These are phyloP conservation scores for Mercenaria mercenaria DNA, from an alignment of 1,140 invertebrate species.

Conservation along the genomic window DNA sequence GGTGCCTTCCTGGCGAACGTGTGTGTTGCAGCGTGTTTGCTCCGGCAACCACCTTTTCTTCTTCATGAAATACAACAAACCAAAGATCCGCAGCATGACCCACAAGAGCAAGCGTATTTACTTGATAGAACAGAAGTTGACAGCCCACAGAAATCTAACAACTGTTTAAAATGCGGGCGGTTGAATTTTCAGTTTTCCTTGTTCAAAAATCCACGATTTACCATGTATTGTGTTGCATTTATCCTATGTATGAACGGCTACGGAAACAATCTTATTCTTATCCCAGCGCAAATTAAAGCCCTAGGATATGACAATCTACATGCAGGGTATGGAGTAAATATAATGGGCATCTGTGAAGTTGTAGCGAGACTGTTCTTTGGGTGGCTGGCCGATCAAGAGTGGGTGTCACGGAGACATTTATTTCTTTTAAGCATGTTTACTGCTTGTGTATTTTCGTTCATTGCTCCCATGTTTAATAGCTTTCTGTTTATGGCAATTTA, in stretches of 20 bases:
- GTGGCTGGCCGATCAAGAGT: slow-evolving; percentile 42
- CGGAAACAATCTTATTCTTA: slow-evolving; percentile 52
- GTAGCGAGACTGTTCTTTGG: slow-evolving; percentile 45
- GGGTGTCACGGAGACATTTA: background rate
- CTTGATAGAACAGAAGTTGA: background rate
- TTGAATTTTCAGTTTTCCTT: slow-evolving; percentile 4
- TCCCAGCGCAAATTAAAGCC: slow-evolving; percentile 42
- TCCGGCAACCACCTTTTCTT: slow-evolving; percentile 38
- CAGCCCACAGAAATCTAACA: background rate
- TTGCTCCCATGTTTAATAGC: slow-evolving; percentile 39
- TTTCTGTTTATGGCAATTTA: slow-evolving; percentile 35
- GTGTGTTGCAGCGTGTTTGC: slow-evolving; percentile 41
- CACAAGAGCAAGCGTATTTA: background rate
- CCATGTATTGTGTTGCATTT: slow-evolving; percentile 47
- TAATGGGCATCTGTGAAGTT: slow-evolving; percentile 47
- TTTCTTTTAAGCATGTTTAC: slow-evolving; percentile 45
- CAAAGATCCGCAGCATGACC: background rate
- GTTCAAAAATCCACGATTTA: slow-evolving; percentile 46
- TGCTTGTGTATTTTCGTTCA: background rate
- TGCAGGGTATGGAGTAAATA: background rate
- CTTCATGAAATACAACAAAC: background rate
- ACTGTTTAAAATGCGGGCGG: background rate
- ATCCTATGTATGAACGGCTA: slow-evolving; percentile 46
- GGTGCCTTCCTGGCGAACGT: slow-evolving; percentile 21
- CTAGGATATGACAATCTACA: slow-evolving; percentile 34